A percentile compares a stretch with the other conserved stretches of the same genome.
Conservation (phyloP, 1,140 invertebrate genomes). For the Drosophila santomea region DNA sequence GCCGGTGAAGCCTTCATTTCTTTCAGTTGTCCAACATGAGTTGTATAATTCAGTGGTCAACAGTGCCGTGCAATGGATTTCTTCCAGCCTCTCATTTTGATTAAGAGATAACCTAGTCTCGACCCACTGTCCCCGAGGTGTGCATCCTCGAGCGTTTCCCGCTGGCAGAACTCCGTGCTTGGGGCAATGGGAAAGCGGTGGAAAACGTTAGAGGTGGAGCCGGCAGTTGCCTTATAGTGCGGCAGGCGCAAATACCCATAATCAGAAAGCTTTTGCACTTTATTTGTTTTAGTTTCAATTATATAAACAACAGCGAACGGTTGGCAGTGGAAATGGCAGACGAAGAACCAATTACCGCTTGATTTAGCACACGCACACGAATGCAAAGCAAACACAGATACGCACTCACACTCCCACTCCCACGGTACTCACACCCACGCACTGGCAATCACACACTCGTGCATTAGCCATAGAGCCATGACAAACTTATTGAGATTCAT, state of each 20-base stretch:
- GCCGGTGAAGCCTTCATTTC: too few relatives aligned
- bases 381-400: slow-evolving; percentile 69
- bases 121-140: slow-evolving; percentile 2
- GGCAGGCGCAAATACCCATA: slow-evolving; percentile 77
- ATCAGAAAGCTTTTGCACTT: slow-evolving; percentile 82
- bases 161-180: background rate
- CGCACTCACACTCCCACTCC: slow-evolving; percentile 7
- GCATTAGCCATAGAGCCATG: slow-evolving; percentile 42
- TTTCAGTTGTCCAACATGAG: too few relatives aligned
- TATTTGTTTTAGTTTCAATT: slow-evolving; percentile 83
- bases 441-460: slow-evolving; percentile 7
- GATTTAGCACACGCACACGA: slow-evolving; percentile 77
- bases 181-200: slow-evolving; percentile 1
- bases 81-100: too few relatives aligned
- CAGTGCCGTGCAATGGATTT: too few relatives aligned
- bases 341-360: slow-evolving; percentile 80
- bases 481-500: slow-evolving; percentile 82
- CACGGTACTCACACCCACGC: background rate
- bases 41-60: too few relatives aligned
- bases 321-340: slow-evolving; percentile 12
- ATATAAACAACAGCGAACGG: slow-evolving; percentile 65
- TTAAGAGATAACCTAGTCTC: too few relatives aligned
- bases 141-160: slow-evolving; percentile 1
- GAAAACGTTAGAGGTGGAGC: background rate
- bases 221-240: slow-evolving; percentile 67